phyloP scores from a whole-genome alignment of 2,113 vertebrate species.

The Protobothrops mucrosquamatus region DNA sequence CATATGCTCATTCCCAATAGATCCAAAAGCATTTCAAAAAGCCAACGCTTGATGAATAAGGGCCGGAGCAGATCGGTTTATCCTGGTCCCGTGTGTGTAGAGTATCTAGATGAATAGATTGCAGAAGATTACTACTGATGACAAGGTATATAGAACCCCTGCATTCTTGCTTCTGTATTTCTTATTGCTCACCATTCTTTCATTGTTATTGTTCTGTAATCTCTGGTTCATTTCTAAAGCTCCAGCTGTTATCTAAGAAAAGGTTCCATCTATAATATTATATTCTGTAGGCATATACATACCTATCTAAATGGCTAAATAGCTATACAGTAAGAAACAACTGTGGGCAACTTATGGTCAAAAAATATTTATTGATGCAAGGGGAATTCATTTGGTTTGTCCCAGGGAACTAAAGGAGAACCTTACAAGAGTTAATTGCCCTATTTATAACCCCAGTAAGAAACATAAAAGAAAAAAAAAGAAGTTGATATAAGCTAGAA shows the following conservation, averaged over 20 bases:
- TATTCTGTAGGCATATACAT: background rate
- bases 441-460: background rate
- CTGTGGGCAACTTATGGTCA: background rate
- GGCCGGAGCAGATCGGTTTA: background rate
- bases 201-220: background rate
- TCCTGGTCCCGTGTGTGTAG: background rate
- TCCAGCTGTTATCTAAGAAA: background rate
- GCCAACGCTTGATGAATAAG: background rate
- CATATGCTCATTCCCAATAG: background rate
- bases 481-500: conserved; percentile 38
- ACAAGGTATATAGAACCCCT: background rate
- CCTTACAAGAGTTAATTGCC: background rate
- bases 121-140: background rate
- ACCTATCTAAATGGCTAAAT: background rate
- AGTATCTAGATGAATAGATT: background rate
- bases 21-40: background rate
- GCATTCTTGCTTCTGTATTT: background rate
- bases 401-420: background rate
- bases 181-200: background rate
- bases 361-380: background rate
- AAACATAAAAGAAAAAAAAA: conserved; percentile 22
- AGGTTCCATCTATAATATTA: background rate
- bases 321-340: background rate
- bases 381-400: background rate
- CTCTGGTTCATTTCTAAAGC: background rate